These are phyloP conservation scores for Odontomachus brunneus DNA, from an alignment of 1,140 invertebrate genomes.

Conservation along the genomic window DNA sequence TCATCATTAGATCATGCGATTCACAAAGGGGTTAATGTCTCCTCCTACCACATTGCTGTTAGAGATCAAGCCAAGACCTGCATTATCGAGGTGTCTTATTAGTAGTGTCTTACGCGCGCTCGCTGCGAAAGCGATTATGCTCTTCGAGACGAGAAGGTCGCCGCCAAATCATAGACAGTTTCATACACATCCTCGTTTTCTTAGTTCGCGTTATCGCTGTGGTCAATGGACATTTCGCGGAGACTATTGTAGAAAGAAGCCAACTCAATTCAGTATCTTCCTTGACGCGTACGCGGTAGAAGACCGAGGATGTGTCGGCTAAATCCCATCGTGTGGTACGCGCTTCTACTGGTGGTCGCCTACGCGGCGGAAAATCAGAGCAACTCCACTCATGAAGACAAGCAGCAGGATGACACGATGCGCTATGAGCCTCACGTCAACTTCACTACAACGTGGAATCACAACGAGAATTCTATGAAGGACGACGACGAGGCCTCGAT, in stretches of 20 bases:
- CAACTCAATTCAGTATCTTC: constrained; percentile 7
- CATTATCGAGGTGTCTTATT: constrained; percentile 3
- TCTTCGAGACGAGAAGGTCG: neutral
- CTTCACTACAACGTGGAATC: too few species aligned
- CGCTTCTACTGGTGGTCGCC: neutral
- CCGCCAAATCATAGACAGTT: neutral
- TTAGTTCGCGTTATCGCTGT: constrained; percentile 33
- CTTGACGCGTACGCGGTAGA: neutral
- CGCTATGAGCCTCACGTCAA: neutral
- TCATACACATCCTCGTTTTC: constrained; percentile 25
- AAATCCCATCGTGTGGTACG: neutral
- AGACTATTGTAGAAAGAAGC: neutral
- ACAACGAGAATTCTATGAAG: neutral
- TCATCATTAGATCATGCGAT: too few species aligned
- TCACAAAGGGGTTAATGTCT: neutral
- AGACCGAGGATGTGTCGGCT: neutral
- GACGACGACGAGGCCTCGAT: neutral
- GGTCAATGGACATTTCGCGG: neutral
- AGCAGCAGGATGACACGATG: neutral
- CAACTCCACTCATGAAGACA: neutral
- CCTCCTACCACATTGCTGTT: too few species aligned
- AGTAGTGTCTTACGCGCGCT: neutral
- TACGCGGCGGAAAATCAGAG: neutral
- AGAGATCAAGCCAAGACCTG: neutral
- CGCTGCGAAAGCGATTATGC: neutral